phyloP scores from a whole-genome alignment of 2,797 vertebrate genomes.

The Notoglanidium macrostoma region DNA sequence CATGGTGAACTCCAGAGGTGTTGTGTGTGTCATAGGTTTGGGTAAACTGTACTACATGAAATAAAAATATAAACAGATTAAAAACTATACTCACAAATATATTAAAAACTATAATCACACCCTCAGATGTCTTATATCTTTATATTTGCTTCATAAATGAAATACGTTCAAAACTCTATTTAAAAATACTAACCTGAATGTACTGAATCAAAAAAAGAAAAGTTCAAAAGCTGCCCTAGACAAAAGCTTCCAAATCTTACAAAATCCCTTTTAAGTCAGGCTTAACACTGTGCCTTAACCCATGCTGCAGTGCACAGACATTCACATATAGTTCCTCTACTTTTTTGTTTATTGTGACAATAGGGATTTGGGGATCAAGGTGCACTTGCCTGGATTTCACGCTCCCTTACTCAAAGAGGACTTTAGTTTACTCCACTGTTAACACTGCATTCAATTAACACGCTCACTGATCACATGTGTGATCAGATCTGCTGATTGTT shows the following conservation, averaged over 20 bases:
- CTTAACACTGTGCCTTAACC: constrained; percentile 52
- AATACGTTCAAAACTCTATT: background rate
- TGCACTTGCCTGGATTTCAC: constrained; percentile 69
- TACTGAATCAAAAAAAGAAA: constrained; percentile 24
- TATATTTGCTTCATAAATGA: background rate
- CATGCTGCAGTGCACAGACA: constrained; percentile 36
- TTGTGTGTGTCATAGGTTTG: background rate
- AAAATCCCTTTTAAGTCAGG: constrained; percentile 53
- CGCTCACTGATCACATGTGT: constrained; percentile 52
- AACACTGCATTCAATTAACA: constrained; percentile 56
- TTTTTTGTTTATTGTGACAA: constrained; percentile 69
- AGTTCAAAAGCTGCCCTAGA: constrained; percentile 46
- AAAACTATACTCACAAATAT: constrained; percentile 1
- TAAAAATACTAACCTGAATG: constrained; percentile 34
- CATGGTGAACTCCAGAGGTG: constrained; percentile 11
- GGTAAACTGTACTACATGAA: background rate
- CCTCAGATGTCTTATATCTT: constrained; percentile 8
- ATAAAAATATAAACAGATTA: background rate
- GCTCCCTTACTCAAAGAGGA: constrained; percentile 64
- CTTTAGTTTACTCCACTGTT: constrained; percentile 29
- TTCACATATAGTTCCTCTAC: constrained; percentile 50
- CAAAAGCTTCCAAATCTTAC: constrained; percentile 48
- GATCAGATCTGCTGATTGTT: constrained; percentile 49
- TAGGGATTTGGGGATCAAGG: constrained; percentile 67
- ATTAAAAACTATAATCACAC: constrained; percentile 17